Percentiles rank a stretch among this genome's conserved stretches.
These are phyloP conservation scores for Sebastes matsubarae DNA, from an alignment of 2,797 vertebrate genomes.

Conservation along the genomic window DNA sequence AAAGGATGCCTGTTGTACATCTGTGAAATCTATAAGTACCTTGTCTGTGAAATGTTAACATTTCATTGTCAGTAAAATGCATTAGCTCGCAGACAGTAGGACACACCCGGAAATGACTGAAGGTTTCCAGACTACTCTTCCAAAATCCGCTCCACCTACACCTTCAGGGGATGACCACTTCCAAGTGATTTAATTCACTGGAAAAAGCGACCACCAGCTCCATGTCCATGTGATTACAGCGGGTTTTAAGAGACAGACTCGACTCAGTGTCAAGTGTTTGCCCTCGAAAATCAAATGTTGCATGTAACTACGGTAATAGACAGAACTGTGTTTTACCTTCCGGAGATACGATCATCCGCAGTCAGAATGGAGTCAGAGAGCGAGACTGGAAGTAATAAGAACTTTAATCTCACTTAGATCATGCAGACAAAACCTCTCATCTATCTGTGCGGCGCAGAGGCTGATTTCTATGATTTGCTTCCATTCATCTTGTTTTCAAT, in stretches of 20 bases:
- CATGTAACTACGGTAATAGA: slow-evolving; percentile 33
- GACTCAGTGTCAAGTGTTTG: slow-evolving; percentile 33
- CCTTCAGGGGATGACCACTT: slow-evolving; percentile 45
- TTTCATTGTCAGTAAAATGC: slow-evolving; percentile 56
- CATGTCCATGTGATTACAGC: slow-evolving; percentile 28
- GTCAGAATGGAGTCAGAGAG: background rate
- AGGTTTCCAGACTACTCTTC: slow-evolving; percentile 46
- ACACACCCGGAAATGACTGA: slow-evolving; percentile 36
- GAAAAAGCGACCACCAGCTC: slow-evolving; percentile 32
- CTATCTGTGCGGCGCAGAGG: slow-evolving; percentile 11
- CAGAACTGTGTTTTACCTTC: slow-evolving; percentile 62
- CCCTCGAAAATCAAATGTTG: slow-evolving; percentile 44
- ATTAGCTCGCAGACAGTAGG: slow-evolving; percentile 47
- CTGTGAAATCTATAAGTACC: slow-evolving; percentile 65
- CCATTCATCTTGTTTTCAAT: slow-evolving; percentile 3
- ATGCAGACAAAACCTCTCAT: slow-evolving; percentile 11
- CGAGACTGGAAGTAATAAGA: slow-evolving; percentile 46
- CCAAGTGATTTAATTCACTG: slow-evolving; percentile 58
- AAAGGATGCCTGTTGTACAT: slow-evolving; percentile 52
- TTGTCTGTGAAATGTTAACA: slow-evolving; percentile 55
- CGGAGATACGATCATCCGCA: slow-evolving; percentile 46
- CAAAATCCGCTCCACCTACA: slow-evolving; percentile 26
- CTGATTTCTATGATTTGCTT: background rate
- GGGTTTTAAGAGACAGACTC: slow-evolving; percentile 15
- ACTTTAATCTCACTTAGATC: slow-evolving; percentile 22